phyloP scores from a whole-genome alignment of 1,140 invertebrate species.

The Chrysopa pallens region DNA sequence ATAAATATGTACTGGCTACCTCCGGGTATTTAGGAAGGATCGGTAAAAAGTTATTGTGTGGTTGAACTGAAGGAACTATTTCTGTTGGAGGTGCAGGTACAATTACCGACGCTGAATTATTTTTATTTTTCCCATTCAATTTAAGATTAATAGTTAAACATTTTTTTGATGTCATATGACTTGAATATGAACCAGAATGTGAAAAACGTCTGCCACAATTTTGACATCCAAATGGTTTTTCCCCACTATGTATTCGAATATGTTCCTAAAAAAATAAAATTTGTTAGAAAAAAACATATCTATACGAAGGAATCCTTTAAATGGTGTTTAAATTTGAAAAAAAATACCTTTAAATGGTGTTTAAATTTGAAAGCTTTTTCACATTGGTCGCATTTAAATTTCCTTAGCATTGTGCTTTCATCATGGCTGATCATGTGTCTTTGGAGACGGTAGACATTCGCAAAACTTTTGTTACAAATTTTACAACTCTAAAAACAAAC shows the following conservation, averaged over 20 bases:
- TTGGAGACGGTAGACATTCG: slow-evolving; percentile 89
- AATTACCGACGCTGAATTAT: slow-evolving; percentile 10
- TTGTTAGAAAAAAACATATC: too few species aligned
- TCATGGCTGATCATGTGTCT: slow-evolving; percentile 96
- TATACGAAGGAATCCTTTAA: background rate
- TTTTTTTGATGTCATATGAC: slow-evolving; percentile 99
- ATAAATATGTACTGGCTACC: too few species aligned
- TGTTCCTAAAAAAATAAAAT: slow-evolving; percentile 41
- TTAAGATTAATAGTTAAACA: slow-evolving; percentile 79
- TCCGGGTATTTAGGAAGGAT: too few species aligned
- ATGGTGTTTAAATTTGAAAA: background rate
- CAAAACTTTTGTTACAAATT: slow-evolving; percentile 91
- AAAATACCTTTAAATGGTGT: slow-evolving; percentile 72
- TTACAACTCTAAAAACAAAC: slow-evolving; percentile 64
- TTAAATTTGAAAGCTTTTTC: slow-evolving; percentile 99
- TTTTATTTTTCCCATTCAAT: slow-evolving; percentile 24
- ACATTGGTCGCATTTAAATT: slow-evolving; percentile 97
- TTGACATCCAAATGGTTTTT: slow-evolving; percentile 94
- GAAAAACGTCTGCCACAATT: slow-evolving; percentile 98
- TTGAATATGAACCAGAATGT: slow-evolving; percentile 97
- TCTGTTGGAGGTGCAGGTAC: slow-evolving; percentile 8
- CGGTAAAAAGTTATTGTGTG: slow-evolving; percentile 14
- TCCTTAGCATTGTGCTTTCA: slow-evolving; percentile 81
- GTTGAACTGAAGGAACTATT: slow-evolving; percentile 24
- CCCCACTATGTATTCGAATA: slow-evolving; percentile 89